These are phyloP conservation scores for Proteles cristata DNA, from an alignment of 2,113 vertebrate genomes.

Conservation along the genomic window DNA sequence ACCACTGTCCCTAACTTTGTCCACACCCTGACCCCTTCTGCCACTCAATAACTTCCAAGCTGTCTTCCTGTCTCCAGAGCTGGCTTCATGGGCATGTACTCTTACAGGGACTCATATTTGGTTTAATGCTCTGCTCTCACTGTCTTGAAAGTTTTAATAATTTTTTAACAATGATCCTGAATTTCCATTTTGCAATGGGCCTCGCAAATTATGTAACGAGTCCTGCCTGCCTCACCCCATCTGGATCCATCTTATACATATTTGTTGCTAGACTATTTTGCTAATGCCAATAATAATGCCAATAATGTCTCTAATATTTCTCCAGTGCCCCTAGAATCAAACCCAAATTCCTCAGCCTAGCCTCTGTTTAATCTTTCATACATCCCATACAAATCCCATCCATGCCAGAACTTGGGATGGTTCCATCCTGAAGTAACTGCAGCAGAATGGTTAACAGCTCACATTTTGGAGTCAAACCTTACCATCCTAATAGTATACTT, in stretches of 20 bases:
- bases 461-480: background rate
- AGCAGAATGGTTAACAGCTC: conserved; percentile 40
- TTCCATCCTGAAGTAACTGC: conserved; percentile 11
- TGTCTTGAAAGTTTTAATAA: background rate
- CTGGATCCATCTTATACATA: background rate
- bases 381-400: background rate
- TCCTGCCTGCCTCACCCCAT: background rate
- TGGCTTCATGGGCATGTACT: background rate
- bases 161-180: background rate
- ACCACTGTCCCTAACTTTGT: background rate
- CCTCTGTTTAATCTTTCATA: background rate
- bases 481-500: background rate
- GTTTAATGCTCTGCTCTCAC: conserved; percentile 1
- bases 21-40: no score
- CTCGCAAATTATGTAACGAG: background rate
- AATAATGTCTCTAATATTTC: background rate
- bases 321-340: conserved; percentile 1
- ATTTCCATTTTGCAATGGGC: background rate
- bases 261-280: conserved; percentile 3
- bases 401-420: background rate
- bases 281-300: background rate
- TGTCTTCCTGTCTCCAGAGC: background rate
- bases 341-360: background rate
- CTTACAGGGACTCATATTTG: background rate
- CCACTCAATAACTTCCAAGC: background rate